Evolutionary conservation across 2,113 vertebrate genomes (phyloP).

Genomic region (Synchiropus splendidus): DNA sequence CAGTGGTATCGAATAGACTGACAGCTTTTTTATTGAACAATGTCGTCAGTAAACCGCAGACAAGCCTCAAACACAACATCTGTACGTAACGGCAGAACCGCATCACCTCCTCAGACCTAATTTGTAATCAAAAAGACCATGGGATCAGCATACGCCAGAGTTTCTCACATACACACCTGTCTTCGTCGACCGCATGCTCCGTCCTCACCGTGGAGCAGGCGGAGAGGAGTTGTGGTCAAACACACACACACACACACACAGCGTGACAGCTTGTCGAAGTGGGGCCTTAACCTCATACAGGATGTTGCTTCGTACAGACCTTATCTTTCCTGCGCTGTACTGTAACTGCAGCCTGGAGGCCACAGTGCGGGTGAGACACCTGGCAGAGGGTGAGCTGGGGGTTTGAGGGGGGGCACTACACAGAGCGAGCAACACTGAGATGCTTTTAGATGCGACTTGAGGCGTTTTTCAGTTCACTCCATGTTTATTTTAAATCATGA

Average conservation of each 20-base stretch:
- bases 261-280: constrained; percentile 26
- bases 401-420: constrained; percentile 12
- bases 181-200: constrained; percentile 43
- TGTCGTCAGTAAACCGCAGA: constrained; percentile 48
- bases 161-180: constrained; percentile 63
- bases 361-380: constrained; percentile 66
- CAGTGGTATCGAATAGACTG: constrained; percentile 32
- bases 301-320: constrained; percentile 62
- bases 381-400: constrained; percentile 34
- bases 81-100: constrained; percentile 53
- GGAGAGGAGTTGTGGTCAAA: constrained; percentile 47
- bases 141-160: constrained; percentile 55
- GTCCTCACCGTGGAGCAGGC: constrained; percentile 41
- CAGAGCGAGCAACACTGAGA: too few relatives aligned
- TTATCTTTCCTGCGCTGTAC: constrained; percentile 57
- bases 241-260: constrained; percentile 22
- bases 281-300: constrained; percentile 66
- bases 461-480: too few relatives aligned
- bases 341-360: constrained; percentile 55
- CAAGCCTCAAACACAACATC: constrained; percentile 31
- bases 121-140: constrained; percentile 57
- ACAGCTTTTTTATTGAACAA: constrained; percentile 34
- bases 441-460: too few relatives aligned
- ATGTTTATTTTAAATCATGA: too few relatives aligned
- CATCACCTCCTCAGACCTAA: constrained; percentile 40